Evolutionary conservation across 2,797 vertebrate species (phyloP), one percentile per base, ranked within the genome.

Genomic region (Coregonus suidteri): DNA sequence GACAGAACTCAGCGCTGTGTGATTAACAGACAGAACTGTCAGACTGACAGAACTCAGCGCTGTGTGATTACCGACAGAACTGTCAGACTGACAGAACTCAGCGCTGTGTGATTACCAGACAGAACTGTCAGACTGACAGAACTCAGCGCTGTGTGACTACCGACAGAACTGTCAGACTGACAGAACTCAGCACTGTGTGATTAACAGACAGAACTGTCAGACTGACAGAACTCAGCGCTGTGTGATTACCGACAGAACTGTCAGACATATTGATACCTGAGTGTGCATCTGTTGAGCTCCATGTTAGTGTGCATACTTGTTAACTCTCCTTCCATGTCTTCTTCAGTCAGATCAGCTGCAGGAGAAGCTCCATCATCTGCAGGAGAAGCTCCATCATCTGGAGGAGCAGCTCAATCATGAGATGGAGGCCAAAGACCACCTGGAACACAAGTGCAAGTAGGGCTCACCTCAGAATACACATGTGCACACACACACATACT

Each of bases 401-500:
- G 96, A 99, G 90, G 96, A 97, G 82, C 93, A 96, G 80, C 94
- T 98, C 75, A 93, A 93, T 87, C 93, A 93, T 89, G 97, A 98
- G 92, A 92, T 96, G 80, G 97, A 98, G 93, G 93, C 96, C 92
- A 99, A 96, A 93, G 96, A 99, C 75, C 97, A 99, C 76, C 91
- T 98, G 88, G 97, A 98, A 81, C 94, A 96, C 79, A 99, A 97
- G 88, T 97, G 89, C 96, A 97, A 93, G 98, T 99, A 95, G 9
- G 90, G 81, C 6, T 37, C 15, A 18, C 47, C 66, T 13, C 25
- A 35, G 7, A 47, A 4, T n/a, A 68, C 52, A 35, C 59, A 65
- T 64, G 3, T 3, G 3, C 67, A 31, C 59, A 41, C 73, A 47
- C 41, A 47, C 64, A 67, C 13, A 75, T 13, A 20, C 1, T 62